These are phyloP conservation scores for Callopanchax toddi DNA, from an alignment of 2,113 vertebrate genomes.

Conservation along the genomic window DNA sequence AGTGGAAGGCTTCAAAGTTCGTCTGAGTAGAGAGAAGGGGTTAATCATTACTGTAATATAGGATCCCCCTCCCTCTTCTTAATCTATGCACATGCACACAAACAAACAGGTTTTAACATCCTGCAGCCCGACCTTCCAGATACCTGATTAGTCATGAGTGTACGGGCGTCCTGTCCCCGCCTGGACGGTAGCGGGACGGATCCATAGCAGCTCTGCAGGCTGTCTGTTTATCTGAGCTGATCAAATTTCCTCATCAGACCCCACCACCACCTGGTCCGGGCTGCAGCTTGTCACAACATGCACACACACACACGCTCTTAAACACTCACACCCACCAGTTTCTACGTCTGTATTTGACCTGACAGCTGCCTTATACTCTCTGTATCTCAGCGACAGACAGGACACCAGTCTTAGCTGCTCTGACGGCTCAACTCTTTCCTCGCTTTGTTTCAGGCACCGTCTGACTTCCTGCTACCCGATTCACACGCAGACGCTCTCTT, in stretches of 20 bases:
- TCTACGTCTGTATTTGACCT: constrained; percentile 69
- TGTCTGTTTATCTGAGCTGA: constrained; percentile 56
- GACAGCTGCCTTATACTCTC: constrained; percentile 81
- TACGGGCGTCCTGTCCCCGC: too few species aligned
- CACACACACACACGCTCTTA: constrained; percentile 25
- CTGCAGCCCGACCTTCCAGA: constrained; percentile 4
- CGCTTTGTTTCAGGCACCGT: neutral
- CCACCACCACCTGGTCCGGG: constrained; percentile 48
- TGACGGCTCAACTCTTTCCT: constrained; percentile 24
- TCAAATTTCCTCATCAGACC: constrained; percentile 57
- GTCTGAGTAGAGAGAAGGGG: constrained; percentile 17
- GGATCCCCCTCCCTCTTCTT: constrained; percentile 33
- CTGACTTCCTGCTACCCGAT: constrained; percentile 12
- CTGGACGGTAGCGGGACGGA: constrained; percentile 8
- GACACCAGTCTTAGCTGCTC: constrained; percentile 41
- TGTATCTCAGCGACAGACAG: constrained; percentile 58
- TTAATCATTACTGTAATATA: constrained; percentile 40
- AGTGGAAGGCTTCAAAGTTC: constrained; percentile 44
- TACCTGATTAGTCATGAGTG: constrained; percentile 26
- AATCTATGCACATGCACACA: constrained; percentile 54
- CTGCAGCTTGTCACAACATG: constrained; percentile 43
- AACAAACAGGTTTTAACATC: constrained; percentile 15
- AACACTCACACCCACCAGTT: constrained; percentile 30
- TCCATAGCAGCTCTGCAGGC: constrained; percentile 45
- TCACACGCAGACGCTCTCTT: neutral